A percentile compares a stretch with the other conserved stretches of the same genome.
Conservation (phyloP, 2,113 vertebrate species). For the Diphyllodes magnificus region DNA sequence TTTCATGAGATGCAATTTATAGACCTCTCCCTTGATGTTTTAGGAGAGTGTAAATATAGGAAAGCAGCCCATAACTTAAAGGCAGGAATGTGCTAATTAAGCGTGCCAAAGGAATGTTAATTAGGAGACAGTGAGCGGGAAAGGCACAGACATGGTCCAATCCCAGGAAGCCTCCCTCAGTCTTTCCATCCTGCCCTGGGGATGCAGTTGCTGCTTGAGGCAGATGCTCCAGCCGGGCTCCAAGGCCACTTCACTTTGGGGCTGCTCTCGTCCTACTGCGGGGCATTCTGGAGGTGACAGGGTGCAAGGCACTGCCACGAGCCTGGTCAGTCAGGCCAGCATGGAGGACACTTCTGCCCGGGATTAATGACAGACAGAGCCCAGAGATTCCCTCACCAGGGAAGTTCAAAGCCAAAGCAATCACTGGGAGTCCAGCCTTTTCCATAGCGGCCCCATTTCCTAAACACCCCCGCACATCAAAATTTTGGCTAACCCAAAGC, state of each 20-base stretch:
- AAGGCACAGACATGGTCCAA: neutral
- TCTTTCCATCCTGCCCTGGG: neutral
- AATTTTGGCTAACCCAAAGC: neutral
- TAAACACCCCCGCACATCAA: neutral
- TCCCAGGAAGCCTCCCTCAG: neutral
- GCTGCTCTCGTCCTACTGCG: neutral
- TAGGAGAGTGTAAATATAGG: conserved; percentile 14
- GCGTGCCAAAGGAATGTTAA: conserved; percentile 23
- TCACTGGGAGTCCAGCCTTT: neutral
- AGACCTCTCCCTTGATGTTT: conserved; percentile 31
- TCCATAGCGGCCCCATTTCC: neutral
- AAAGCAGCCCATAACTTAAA: conserved; percentile 19
- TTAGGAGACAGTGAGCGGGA: fast-evolving
- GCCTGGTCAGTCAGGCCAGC: neutral
- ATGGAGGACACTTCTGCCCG: neutral
- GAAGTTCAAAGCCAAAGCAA: neutral
- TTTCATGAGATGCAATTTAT: neutral
- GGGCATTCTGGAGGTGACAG: neutral
- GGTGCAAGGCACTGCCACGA: fast-evolving
- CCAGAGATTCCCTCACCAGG: neutral
- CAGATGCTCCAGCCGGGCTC: neutral
- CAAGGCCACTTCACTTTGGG: fast-evolving
- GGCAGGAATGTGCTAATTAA: conserved; percentile 32
- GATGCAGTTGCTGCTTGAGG: neutral
- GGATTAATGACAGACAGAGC: neutral